Evolutionary conservation across 2,113 vertebrate species (phyloP).

Genomic region (Oreamnos americanus): DNA sequence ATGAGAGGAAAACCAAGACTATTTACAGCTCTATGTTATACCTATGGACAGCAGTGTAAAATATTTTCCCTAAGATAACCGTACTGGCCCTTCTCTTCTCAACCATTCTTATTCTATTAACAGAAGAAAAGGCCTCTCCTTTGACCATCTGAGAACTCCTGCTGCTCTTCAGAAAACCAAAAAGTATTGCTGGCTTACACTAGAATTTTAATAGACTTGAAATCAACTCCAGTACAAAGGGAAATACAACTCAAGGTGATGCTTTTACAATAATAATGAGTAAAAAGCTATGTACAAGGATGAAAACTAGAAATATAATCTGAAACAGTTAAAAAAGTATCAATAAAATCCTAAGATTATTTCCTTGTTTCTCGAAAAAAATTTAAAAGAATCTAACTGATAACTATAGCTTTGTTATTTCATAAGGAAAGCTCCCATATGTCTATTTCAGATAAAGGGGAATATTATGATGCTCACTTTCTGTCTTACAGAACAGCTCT

Average conservation of each 20-base stretch:
- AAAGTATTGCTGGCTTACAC: not conserved
- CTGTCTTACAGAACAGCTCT: conserved; percentile 9
- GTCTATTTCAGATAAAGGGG: conserved; percentile 20
- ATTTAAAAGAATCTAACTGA: conserved; percentile 25
- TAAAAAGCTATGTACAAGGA: conserved; percentile 48
- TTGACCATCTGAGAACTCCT: not conserved
- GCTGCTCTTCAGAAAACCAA: not conserved
- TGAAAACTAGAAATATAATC: conserved; percentile 59
- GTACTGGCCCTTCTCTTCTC: not conserved
- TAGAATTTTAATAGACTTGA: conserved; percentile 23
- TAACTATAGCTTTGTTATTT: conserved; percentile 18
- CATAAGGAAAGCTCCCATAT: conserved; percentile 12
- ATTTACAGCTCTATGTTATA: not conserved
- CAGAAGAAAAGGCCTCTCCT: conserved; percentile 23
- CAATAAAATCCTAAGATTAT: conserved; percentile 44
- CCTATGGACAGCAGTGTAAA: not conserved
- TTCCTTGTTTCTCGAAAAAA: conserved; percentile 52
- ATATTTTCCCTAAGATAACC: not conserved
- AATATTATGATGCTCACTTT: not conserved
- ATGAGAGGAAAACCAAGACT: not conserved
- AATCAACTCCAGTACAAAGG: conserved; percentile 40
- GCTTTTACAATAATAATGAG: conserved; percentile 54
- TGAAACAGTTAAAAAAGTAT: conserved; percentile 55
- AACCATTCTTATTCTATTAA: not conserved
- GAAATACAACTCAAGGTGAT: conserved; percentile 18